A percentile compares a stretch with the other conserved stretches of the same genome.
phyloP scores from a whole-genome alignment of 2,113 vertebrate genomes.

The Periophthalmus modestus region DNA sequence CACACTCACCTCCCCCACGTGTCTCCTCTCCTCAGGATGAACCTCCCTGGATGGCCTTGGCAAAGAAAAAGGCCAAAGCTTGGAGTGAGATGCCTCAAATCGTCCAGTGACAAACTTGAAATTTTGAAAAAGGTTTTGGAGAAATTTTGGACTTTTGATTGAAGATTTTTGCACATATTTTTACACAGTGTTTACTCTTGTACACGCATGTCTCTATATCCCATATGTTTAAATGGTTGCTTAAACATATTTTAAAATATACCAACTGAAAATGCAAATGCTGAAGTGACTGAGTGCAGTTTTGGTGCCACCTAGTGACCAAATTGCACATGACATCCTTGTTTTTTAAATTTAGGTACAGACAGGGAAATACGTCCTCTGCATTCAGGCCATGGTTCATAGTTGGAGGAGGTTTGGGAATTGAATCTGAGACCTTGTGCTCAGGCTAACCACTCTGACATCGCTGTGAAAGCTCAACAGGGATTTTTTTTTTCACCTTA shows the following conservation, averaged over 20 bases:
- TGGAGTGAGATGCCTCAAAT: conserved; percentile 90
- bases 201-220: neutral
- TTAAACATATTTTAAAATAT: too few species aligned
- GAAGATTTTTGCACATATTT: neutral
- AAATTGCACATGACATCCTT: too few species aligned
- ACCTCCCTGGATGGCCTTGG: conserved; percentile 89
- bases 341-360: too few species aligned
- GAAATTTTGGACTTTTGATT: neutral
- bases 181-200: neutral
- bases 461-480: too few species aligned
- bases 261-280: neutral
- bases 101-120: conserved; percentile 72
- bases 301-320: neutral
- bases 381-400: too few species aligned
- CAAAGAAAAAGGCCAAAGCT: conserved; percentile 94
- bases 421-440: too few species aligned
- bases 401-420: too few species aligned
- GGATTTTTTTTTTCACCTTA: too few species aligned
- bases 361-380: too few species aligned
- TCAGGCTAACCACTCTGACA: too few species aligned
- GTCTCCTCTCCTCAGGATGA: conserved; percentile 71
- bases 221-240: neutral
- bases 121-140: neutral
- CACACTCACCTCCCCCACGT: conserved; percentile 16
- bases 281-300: neutral